These are phyloP conservation scores for Merops nubicus DNA, from an alignment of 2,113 vertebrate species.

Conservation along the genomic window DNA sequence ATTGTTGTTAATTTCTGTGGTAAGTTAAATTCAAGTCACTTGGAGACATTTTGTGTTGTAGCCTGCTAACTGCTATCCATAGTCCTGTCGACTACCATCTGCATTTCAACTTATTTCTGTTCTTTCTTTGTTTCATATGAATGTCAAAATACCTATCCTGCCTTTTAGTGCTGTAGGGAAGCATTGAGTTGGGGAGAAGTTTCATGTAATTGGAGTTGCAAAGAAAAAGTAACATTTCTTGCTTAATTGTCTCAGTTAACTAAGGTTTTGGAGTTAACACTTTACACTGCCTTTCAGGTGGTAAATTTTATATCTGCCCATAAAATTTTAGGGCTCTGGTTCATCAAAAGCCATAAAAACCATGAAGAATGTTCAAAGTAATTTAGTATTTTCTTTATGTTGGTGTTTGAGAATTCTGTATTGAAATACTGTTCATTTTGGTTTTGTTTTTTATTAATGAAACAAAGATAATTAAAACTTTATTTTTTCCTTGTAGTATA, in stretches of 20 bases:
- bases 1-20: not conserved
- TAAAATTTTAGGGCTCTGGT: not conserved
- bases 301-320: not conserved
- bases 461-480: not conserved
- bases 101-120: not conserved
- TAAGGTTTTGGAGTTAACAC: not conserved
- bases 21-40: not conserved
- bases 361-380: not conserved
- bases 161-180: not conserved
- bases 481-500: not conserved
- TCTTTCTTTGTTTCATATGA: not conserved
- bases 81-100: not conserved
- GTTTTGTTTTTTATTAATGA: not conserved
- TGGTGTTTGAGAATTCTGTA: not conserved
- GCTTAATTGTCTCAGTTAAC: not conserved
- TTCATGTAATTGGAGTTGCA: not conserved
- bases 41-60: not conserved
- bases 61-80: not conserved
- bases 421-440: not conserved
- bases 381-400: not conserved
- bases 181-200: not conserved
- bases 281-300: not conserved
- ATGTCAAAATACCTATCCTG: not conserved
- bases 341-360: slow-evolving; percentile 46
- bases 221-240: not conserved